Conservation (phyloP, 2,888 invertebrate genomes). For the Antheraea yamamai region DNA sequence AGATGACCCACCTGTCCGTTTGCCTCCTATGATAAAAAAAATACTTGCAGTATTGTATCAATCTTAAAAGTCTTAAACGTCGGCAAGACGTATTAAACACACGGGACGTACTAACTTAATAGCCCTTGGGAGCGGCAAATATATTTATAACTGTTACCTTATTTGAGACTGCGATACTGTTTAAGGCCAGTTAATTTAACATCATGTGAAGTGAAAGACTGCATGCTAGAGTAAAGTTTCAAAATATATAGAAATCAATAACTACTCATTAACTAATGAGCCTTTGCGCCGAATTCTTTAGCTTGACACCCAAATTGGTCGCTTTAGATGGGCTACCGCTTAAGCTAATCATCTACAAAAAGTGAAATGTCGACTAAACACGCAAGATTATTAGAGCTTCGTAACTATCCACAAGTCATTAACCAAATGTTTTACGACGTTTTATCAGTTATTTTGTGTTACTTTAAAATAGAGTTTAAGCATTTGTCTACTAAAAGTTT, state of each 20-base stretch:
- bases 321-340: not conserved
- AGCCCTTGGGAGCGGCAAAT: not conserved
- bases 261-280: not conserved
- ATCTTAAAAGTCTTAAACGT: too few species aligned
- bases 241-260: not conserved
- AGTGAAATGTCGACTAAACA: conserved; percentile 5
- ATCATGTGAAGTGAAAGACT: not conserved
- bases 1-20: too few species aligned
- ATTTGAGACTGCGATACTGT: not conserved
- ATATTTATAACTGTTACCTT: not conserved
- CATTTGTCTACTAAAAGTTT: not conserved
- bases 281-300: not conserved
- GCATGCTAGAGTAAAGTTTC: not conserved
- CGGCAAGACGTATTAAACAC: too few species aligned
- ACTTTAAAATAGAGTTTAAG: not conserved
- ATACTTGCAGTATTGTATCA: not conserved
- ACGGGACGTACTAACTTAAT: not conserved
- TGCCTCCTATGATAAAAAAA: too few species aligned
- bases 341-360: conserved; percentile 4
- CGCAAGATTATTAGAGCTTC: not conserved
- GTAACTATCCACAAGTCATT: not conserved
- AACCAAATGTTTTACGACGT: not conserved
- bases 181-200: not conserved
- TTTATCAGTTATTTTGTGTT: not conserved
- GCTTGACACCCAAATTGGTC: not conserved